Evolutionary conservation across 2,113 vertebrate species (phyloP).

Genomic region (Ancistrus triradiatus): DNA sequence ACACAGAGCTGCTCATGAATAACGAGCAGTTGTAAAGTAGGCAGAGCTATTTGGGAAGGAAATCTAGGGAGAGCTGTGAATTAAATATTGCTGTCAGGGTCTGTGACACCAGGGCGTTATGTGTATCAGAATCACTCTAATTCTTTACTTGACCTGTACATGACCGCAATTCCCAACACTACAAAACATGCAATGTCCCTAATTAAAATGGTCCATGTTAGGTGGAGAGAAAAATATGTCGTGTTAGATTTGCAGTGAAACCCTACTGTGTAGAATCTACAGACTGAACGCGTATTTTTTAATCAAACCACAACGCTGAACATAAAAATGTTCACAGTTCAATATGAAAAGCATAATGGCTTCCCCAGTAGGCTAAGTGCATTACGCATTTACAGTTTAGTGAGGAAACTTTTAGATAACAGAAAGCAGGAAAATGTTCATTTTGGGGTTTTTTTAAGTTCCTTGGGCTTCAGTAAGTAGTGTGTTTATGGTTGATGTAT

Average conservation of each 20-base stretch:
- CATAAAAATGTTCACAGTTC: too few relatives aligned
- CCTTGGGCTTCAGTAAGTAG: constrained; percentile 59
- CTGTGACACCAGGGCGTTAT: neutral
- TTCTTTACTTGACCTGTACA: neutral
- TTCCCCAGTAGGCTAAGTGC: too few relatives aligned
- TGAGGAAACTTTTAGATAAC: constrained; percentile 40
- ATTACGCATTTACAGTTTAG: too few relatives aligned
- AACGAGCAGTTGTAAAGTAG: constrained; percentile 73
- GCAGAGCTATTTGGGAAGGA: constrained; percentile 80
- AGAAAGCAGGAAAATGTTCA: constrained; percentile 36
- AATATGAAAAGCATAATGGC: too few relatives aligned
- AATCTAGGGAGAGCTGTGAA: constrained; percentile 31
- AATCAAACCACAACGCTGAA: too few relatives aligned
- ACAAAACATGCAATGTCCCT: too few relatives aligned
- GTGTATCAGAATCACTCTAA: neutral
- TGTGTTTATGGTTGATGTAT: constrained; percentile 68
- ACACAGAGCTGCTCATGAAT: neutral
- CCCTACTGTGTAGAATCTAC: too few relatives aligned
- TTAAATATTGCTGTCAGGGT: neutral
- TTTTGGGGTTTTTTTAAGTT: constrained; percentile 63
- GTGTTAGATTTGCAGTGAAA: too few relatives aligned
- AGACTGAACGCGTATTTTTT: too few relatives aligned
- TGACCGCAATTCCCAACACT: neutral
- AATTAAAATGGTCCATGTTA: too few relatives aligned
- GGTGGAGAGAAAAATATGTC: too few relatives aligned